Base-by-base conservation (phyloP, 2,888 invertebrate genomes). In the Polymixis lichenea region DNA sequence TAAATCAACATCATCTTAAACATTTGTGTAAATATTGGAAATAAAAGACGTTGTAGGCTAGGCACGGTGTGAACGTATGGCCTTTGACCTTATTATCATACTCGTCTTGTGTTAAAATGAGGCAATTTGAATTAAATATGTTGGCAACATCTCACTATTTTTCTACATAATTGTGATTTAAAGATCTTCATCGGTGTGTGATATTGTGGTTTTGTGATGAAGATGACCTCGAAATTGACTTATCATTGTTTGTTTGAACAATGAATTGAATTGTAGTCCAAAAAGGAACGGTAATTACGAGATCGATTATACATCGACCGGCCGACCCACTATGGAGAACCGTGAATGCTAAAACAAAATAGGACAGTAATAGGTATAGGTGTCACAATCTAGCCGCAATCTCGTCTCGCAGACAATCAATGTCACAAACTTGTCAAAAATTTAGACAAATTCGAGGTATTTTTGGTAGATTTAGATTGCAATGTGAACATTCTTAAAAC, bases 81-180 rank as follows among this genome's bases (percentile, higher is more conserved):
- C 49, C 60, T 78, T 72, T 80, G 68, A 60, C 64, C 72, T 65
- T 43, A 22, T 72, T 77, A 80, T 80, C 80, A 43, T 19, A 7
- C 32, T 11, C 19, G 55, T 56, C 0, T 56, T 43, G 28, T 72
- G 64, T 56, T 17, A 17, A 22, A 43, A 61, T 78, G 61, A 70
- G 17, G 61, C 77, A 55, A 70, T 70, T 61, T 38, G 2, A 61
- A 75, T 25, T 25, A 17, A 53, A 53, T 68, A 25, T 69, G n/a
- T 76, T 60, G 46, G 22, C 25, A 60, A 58, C 17, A 60, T 46
- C 2, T 43, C 3, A 0, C 3, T n/a, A 3, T 13, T 51, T n/a
- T 25, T 38, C 8, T 19, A 25, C 22, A 6, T 51, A 8, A 2
- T 13, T 51, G 38, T 22, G 2, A 19, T 71, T 25, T 68, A n/a